Evolutionary conservation across 1,140 invertebrate genomes (phyloP), one percentile per base, ranked within the genome.

Genomic region (Argopecten irradians): DNA sequence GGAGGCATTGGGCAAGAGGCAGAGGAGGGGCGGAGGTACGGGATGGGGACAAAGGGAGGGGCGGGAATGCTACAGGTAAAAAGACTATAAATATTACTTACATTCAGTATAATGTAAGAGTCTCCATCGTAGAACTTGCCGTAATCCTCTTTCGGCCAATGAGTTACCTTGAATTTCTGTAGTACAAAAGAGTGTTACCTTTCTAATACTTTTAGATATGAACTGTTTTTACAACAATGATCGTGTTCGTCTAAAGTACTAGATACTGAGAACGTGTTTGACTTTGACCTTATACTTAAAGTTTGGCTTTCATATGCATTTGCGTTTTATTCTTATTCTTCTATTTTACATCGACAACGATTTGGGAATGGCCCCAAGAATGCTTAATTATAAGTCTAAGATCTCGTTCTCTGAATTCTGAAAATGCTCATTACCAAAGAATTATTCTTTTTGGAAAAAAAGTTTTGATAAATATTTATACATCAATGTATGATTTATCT

Each of bases 71-170:
- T 46, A 55, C 16, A 55, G 16, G 43, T 55, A 8, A 13, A 28
- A 83, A n/a, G 22, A 83, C 33, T 34, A n/a, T n/a, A n/a, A n/a
- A n/a, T n/a, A n/a, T n/a, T 87, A 97, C 97, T 97, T 96, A 98
- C 98, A 96, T 97, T 97, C 8, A 99, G 95, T 82, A 98, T 95
- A 87, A 99, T 98, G 95, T 98, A 99, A 1, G 98, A 98, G 95
- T 99, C 98, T 19, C 98, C 98, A 87, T 96, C 97, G 94, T 97
- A 97, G 95, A 99, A 98, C 94, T 98, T 98, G 13, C 98, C 98
- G 95, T 97, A 97, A 91, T 98, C 97, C 86, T 96, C 96, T 91
- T 96, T 96, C 0, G 97, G 96, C 90, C 98, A 97, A 0, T 96
- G 95, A 22, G 97, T 97, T 3, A 98, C 97, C 93, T 97, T 97